Percentiles rank a stretch among this genome's conserved stretches.
phyloP scores from a whole-genome alignment of 2,113 vertebrate genomes.

The Aphelocoma coerulescens region DNA sequence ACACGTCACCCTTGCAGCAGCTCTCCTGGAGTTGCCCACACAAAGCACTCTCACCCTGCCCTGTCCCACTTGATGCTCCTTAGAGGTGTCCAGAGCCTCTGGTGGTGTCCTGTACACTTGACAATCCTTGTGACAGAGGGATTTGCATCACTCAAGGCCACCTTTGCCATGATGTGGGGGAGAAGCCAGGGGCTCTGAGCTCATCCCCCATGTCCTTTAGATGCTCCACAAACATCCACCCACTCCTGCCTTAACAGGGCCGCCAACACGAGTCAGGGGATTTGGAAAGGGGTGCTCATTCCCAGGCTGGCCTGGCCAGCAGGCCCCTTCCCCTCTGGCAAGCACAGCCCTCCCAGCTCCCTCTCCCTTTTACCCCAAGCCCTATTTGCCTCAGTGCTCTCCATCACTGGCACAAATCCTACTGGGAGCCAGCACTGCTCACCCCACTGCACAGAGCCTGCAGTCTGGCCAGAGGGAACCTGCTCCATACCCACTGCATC shows the following conservation, averaged over 20 bases:
- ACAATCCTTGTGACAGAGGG: rapidly evolving
- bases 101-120: background rate
- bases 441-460: background rate
- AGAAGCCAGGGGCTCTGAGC: background rate
- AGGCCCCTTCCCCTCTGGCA: background rate
- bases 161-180: rapidly evolving
- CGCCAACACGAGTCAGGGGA: background rate
- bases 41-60: background rate
- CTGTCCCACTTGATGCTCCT: background rate
- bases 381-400: background rate
- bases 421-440: background rate
- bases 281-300: background rate
- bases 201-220: background rate
- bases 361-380: background rate
- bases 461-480: background rate
- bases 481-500: background rate
- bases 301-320: background rate
- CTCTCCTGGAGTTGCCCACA: background rate
- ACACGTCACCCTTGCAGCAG: rapidly evolving
- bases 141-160: background rate
- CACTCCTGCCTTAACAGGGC: background rate
- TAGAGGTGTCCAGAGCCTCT: background rate
- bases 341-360: background rate
- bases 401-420: background rate
- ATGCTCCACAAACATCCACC: background rate